These are phyloP conservation scores for Leptogaster cylindrica DNA, from an alignment of 2,888 invertebrate genomes.

Conservation along the genomic window DNA sequence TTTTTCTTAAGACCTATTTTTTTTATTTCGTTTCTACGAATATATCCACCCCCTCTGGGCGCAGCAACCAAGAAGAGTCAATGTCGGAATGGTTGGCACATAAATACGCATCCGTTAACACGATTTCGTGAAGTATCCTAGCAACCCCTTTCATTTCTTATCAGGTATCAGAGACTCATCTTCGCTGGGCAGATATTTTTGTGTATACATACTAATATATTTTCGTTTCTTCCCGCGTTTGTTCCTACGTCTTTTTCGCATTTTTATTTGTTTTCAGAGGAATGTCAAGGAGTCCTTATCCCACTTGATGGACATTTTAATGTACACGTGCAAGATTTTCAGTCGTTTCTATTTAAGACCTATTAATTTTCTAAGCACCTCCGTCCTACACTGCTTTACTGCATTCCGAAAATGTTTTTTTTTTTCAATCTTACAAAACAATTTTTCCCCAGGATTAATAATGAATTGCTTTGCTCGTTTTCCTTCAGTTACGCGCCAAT, in stretches of 20 bases:
- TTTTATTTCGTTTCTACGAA: no score
- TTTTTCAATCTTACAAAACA: no score
- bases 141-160: conserved; percentile 35
- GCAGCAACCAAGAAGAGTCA: neutral
- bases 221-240: no score
- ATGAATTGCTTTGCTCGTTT: no score
- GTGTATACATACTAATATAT: no score
- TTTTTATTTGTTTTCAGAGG: conserved; percentile 25
- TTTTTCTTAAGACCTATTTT: no score
- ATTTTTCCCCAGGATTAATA: no score
- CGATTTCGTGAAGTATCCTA: conserved; percentile 31
- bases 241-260: conserved; percentile 5
- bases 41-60: conserved; percentile 10
- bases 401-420: no score
- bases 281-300: neutral
- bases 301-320: conserved; percentile 1
- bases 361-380: neutral
- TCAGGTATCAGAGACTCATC: conserved; percentile 21
- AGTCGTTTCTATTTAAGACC: neutral
- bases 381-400: neutral
- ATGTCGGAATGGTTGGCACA: conserved; percentile 3
- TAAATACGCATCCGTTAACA: conserved; percentile 39
- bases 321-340: neutral
- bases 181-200: neutral
- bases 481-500: no score